These are phyloP conservation scores for Vanessa atalanta DNA, from an alignment of 1,140 invertebrate genomes.

Conservation along the genomic window DNA sequence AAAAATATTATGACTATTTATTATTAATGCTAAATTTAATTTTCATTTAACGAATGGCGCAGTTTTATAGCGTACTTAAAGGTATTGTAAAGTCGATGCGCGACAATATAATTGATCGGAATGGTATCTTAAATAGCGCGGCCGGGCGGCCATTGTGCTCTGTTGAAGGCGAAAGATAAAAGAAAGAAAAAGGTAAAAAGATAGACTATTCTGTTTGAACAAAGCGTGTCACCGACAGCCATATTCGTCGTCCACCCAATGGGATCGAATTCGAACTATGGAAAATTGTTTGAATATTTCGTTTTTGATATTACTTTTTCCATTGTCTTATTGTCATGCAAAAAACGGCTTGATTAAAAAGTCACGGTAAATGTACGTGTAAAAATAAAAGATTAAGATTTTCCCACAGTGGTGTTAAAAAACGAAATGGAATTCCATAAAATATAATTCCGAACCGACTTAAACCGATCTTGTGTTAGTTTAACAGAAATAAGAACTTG, in stretches of 20 bases:
- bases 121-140: slow-evolving; percentile 66
- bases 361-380: no score
- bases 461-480: not conserved
- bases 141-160: slow-evolving; percentile 66
- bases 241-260: slow-evolving; percentile 58
- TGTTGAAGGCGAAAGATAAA: slow-evolving; percentile 66
- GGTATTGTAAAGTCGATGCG: slow-evolving; percentile 22
- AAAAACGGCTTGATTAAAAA: no score
- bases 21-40: slow-evolving; percentile 14
- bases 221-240: slow-evolving; percentile 73
- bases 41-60: slow-evolving; percentile 12
- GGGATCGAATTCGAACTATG: slow-evolving; percentile 41
- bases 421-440: not conserved
- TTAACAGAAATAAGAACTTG: slow-evolving; percentile 15
- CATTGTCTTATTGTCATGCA: slow-evolving; percentile 1
- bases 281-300: slow-evolving; percentile 34
- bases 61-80: slow-evolving; percentile 16
- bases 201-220: slow-evolving; percentile 74
- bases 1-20: not conserved
- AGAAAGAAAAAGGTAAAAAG: slow-evolving; percentile 66
- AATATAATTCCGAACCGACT: not conserved
- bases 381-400: not conserved
- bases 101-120: slow-evolving; percentile 51
- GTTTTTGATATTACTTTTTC: slow-evolving; percentile 8
- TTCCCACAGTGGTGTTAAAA: not conserved